Base-by-base conservation (phyloP, 2,888 invertebrate genomes). In the Lasioglossum morio region DNA sequence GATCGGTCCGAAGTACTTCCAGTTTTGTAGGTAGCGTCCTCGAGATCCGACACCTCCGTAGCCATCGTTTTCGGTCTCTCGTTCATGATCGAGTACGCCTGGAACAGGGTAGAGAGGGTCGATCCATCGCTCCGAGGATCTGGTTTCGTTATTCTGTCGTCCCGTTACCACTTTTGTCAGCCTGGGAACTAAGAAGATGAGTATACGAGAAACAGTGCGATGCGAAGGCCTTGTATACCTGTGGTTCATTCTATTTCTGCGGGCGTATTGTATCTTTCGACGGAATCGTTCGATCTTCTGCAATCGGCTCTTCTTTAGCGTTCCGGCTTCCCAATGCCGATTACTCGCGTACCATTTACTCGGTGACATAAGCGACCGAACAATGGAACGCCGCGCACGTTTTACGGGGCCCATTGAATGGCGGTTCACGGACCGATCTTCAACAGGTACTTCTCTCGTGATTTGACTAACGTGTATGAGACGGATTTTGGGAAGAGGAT, bases 1-100 rank as follows among this genome's bases (percentile, higher is more conserved):
- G 90, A 93, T 92, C 92, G 86, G 90, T 82, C 88, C 86, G 90
- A 92, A 93, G 89, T 91, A 89, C 91, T 92, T 93, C 92, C 92
- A 90, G 87, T 89, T 86, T 85, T 86, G 87, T 83, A 78, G 85
- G 77, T 78, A 43, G 30, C 72, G 79, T 83, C 81, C 43, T 53
- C 53, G 60, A 74, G 77, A 88, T 87, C 77, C 81, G 79, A 53
- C 60, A 74, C 60, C 53, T 80, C 70, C 77, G 53, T 48, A 48
- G 72, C n/a, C 19, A 72, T 72, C 76, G 74, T 77, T 48, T 70
- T 82, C n/a, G 46, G 30, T 46, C 75, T 72, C 34, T 66, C 83
- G 14, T 72, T 30, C 43, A 46, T 43, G 43, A 70, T 84, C 72
- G 76, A 91, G 89, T 85, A 85, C 84, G 86, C 85, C 77, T 84